Conservation (phyloP, 2,113 vertebrate species). For the Dicrurus megarhynchus region DNA sequence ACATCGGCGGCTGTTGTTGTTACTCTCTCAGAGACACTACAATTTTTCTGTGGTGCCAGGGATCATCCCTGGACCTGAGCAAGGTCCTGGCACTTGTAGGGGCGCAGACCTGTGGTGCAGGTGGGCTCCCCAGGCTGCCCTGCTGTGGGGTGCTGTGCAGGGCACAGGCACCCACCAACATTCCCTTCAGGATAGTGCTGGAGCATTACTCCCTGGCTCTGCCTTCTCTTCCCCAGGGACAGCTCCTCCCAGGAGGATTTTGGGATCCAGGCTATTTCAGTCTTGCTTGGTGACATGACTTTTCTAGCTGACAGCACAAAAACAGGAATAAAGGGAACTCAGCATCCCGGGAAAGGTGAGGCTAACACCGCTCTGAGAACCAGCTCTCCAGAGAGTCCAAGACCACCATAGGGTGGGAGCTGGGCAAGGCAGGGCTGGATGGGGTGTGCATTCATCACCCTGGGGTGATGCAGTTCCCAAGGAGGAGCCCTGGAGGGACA, state of each 20-base stretch:
- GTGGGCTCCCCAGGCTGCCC: background rate
- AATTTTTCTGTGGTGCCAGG: fast-evolving
- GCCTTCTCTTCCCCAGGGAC: background rate
- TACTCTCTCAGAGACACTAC: background rate
- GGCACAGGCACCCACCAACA: fast-evolving
- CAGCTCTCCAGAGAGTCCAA: background rate
- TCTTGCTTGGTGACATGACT: background rate
- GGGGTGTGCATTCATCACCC: background rate
- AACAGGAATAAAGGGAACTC: background rate
- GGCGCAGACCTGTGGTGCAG: background rate
- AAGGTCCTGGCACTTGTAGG: background rate
- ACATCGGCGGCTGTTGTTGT: background rate
- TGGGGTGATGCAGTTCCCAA: background rate
- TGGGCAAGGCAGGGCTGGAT: background rate
- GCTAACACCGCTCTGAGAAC: fast-evolving
- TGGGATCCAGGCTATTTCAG: background rate
- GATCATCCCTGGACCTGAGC: background rate
- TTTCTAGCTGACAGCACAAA: background rate
- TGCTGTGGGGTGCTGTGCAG: fast-evolving
- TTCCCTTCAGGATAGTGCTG: fast-evolving
- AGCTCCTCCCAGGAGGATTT: background rate
- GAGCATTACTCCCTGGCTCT: background rate
- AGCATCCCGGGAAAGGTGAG: fast-evolving
- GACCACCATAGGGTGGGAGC: background rate
- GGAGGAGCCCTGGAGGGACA: background rate